A percentile compares a stretch with the other conserved stretches of the same genome.
Evolutionary conservation across 2,113 vertebrate species (phyloP).

Genomic region (Parus major): DNA sequence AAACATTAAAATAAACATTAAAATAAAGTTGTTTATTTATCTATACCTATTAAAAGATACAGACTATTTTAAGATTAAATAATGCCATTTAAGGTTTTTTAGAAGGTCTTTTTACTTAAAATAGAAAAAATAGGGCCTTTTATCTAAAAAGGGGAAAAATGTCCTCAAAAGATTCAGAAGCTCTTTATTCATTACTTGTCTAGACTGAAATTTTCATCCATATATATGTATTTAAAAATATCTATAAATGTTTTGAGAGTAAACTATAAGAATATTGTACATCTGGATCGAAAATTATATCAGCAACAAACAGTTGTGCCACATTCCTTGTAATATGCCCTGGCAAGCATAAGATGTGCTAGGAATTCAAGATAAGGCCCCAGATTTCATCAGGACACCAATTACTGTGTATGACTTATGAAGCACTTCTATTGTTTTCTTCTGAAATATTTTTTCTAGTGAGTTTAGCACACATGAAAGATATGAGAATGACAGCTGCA

Average conservation of each 20-base stretch:
- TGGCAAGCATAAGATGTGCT: neutral
- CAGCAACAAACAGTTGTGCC: neutral
- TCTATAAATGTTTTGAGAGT: neutral
- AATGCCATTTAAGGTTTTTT: neutral
- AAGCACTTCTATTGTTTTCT: neutral
- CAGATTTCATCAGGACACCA: slow-evolving; percentile 24
- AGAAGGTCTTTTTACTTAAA: neutral
- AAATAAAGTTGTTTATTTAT: neutral
- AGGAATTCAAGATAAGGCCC: neutral
- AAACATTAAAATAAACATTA: neutral
- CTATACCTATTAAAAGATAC: neutral
- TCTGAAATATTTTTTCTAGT: neutral
- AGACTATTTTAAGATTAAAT: neutral
- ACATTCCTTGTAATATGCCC: neutral
- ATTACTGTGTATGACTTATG: neutral
- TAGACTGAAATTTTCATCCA: neutral
- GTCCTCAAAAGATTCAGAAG: neutral
- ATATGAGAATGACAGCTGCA: neutral
- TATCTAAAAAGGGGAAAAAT: neutral
- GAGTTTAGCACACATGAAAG: slow-evolving; percentile 21
- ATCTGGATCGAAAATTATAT: neutral
- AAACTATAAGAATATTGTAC: neutral
- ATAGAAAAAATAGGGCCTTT: neutral
- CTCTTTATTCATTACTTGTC: neutral
- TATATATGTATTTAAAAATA: neutral